These are phyloP conservation scores for Physocephala rufipes DNA, from an alignment of 2,888 invertebrate species.

Conservation along the genomic window DNA sequence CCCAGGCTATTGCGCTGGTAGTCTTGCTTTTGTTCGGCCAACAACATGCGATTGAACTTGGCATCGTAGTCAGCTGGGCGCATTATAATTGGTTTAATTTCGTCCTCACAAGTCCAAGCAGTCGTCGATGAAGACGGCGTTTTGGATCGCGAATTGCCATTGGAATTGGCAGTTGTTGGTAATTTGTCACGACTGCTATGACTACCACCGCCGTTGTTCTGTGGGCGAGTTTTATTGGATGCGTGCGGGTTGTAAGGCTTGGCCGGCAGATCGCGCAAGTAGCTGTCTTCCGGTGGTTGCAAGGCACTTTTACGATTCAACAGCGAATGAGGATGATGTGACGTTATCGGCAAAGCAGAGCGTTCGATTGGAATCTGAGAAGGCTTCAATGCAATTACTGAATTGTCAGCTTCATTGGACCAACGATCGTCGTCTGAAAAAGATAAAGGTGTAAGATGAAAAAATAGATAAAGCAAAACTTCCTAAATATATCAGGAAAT, in stretches of 20 bases:
- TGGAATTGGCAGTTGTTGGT: constrained; percentile 15
- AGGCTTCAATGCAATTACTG: constrained; percentile 63
- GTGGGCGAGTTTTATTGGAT: constrained; percentile 31
- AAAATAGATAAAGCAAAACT: neutral
- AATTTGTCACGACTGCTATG: constrained; percentile 40
- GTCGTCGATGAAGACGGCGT: constrained; percentile 43
- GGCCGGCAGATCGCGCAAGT: constrained; percentile 62
- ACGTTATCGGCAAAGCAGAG: constrained; percentile 44
- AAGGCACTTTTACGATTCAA: constrained; percentile 61
- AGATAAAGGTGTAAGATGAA: neutral
- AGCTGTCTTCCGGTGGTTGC: constrained; percentile 62
- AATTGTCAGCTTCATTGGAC: constrained; percentile 65
- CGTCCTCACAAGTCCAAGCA: constrained; percentile 62
- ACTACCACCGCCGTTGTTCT: constrained; percentile 31
- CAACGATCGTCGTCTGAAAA: constrained; percentile 63
- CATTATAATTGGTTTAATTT: constrained; percentile 64
- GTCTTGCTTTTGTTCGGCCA: constrained; percentile 55
- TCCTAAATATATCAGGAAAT: neutral
- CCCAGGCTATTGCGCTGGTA: constrained; percentile 40
- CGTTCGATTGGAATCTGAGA: constrained; percentile 60
- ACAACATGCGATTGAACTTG: constrained; percentile 62
- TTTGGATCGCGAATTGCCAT: constrained; percentile 41
- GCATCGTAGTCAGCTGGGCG: constrained; percentile 64
- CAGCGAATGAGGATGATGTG: constrained; percentile 57
- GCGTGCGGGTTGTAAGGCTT: constrained; percentile 58